A percentile compares a stretch with the other conserved stretches of the same genome.
Evolutionary conservation across 2,888 invertebrate genomes (phyloP).

Genomic region (Catocala sponsa): DNA sequence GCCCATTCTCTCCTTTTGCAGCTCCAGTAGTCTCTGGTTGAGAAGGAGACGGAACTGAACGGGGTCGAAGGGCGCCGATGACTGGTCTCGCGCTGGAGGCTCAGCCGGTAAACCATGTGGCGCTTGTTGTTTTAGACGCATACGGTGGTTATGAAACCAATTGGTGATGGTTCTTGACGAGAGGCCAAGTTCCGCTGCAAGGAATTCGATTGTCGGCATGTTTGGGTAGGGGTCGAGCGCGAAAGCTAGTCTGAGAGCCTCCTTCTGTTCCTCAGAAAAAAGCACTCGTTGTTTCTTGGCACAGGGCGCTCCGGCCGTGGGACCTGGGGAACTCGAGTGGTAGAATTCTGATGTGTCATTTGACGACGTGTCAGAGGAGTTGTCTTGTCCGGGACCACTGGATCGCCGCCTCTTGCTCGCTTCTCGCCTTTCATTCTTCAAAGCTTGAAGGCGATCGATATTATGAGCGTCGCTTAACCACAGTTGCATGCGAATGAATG

Average conservation of each 20-base stretch:
- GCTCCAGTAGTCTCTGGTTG: constrained; percentile 95
- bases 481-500: constrained; percentile 98
- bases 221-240: constrained; percentile 99
- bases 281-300: constrained; percentile 98
- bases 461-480: constrained; percentile 99
- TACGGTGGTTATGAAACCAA: constrained; percentile 99
- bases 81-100: constrained; percentile 92
- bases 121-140: constrained; percentile 97
- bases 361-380: constrained; percentile 95
- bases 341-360: constrained; percentile 97
- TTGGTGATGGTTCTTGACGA: constrained; percentile 99
- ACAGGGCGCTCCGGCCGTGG: constrained; percentile 92
- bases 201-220: constrained; percentile 97
- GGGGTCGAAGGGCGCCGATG: constrained; percentile 94
- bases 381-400: constrained; percentile 94
- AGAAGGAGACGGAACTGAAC: constrained; percentile 96
- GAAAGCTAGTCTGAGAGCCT: constrained; percentile 97
- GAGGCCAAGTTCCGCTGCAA: constrained; percentile 96
- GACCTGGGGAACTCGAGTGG: constrained; percentile 94
- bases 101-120: constrained; percentile 93
- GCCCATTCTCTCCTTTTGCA: constrained; percentile 95
- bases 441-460: constrained; percentile 96
- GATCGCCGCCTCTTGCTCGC: constrained; percentile 96
- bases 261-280: constrained; percentile 99
- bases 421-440: constrained; percentile 96